Conservation (phyloP, 2,888 invertebrate genomes). For the Nemurella pictetii region DNA sequence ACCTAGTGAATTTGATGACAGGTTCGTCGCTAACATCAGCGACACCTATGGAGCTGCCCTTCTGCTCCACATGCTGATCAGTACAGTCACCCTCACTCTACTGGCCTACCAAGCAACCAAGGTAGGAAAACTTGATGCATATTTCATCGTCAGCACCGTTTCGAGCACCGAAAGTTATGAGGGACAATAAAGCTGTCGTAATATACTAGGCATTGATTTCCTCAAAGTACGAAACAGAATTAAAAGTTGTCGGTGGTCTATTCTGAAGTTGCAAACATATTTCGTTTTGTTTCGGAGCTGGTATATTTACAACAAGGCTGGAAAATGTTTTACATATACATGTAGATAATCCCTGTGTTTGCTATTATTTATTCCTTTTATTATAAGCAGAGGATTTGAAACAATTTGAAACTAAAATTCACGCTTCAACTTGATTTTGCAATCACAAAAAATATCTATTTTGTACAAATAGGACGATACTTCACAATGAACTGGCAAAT, state of each 20-base stretch:
- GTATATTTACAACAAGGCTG: too few species aligned
- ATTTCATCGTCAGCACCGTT: too few species aligned
- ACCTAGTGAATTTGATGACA: too few species aligned
- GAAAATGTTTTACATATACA: too few species aligned
- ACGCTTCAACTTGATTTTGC: too few species aligned
- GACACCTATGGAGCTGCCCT: constrained; percentile 84
- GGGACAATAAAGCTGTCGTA: too few species aligned
- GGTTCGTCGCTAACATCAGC: constrained; percentile 78
- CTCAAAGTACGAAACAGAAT: neutral
- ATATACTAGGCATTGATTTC: too few species aligned
- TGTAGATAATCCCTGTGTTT: too few species aligned
- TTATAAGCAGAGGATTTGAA: neutral
- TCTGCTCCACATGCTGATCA: constrained; percentile 80
- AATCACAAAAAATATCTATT: neutral
- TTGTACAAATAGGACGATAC: neutral
- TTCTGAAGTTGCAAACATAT: neutral
- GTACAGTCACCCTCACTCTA: constrained; percentile 80
- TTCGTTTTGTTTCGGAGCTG: neutral
- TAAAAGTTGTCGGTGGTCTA: neutral
- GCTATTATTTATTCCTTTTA: neutral
- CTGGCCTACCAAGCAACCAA: constrained; percentile 86
- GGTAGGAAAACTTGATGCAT: constrained; percentile 60
- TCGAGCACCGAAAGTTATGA: too few species aligned
- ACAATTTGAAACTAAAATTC: too few species aligned
- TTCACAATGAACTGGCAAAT: too few species aligned